These are phyloP conservation scores for Hipposideros larvatus DNA, from an alignment of 2,797 vertebrate species.

Conservation along the genomic window DNA sequence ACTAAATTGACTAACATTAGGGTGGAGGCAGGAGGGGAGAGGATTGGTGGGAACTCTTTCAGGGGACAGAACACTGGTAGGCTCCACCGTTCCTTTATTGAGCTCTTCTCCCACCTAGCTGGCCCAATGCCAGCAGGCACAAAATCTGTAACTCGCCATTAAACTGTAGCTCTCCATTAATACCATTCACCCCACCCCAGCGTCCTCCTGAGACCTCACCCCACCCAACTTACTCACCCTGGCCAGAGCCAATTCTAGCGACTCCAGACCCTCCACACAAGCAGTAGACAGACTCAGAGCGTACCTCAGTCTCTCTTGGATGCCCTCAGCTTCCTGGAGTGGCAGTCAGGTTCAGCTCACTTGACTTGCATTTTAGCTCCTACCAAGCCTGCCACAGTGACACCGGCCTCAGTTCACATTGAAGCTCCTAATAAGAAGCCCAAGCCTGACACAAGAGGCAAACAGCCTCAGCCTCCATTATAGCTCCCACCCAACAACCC, in stretches of 20 bases:
- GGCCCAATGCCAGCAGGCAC: neutral
- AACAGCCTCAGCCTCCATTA: neutral
- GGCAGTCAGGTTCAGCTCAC: neutral
- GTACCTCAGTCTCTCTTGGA: neutral
- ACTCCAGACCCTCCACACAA: neutral
- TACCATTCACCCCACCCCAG: neutral
- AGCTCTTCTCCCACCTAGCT: neutral
- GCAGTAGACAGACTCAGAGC: neutral
- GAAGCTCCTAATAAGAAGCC: neutral
- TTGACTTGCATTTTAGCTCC: neutral
- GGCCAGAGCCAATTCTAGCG: neutral
- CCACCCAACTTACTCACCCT: neutral
- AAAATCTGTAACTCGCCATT: neutral
- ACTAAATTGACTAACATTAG: neutral
- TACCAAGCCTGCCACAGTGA: neutral
- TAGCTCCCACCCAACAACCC: neutral
- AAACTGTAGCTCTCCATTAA: neutral
- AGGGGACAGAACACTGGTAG: neutral
- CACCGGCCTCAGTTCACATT: neutral
- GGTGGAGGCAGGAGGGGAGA: neutral
- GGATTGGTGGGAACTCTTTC: neutral
- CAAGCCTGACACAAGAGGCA: no score
- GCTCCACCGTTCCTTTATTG: no score
- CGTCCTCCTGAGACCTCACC: neutral
- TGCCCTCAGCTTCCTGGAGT: neutral